Evolutionary conservation across 2,888 invertebrate genomes (phyloP).

Genomic region (Ormyrus labotus): DNA sequence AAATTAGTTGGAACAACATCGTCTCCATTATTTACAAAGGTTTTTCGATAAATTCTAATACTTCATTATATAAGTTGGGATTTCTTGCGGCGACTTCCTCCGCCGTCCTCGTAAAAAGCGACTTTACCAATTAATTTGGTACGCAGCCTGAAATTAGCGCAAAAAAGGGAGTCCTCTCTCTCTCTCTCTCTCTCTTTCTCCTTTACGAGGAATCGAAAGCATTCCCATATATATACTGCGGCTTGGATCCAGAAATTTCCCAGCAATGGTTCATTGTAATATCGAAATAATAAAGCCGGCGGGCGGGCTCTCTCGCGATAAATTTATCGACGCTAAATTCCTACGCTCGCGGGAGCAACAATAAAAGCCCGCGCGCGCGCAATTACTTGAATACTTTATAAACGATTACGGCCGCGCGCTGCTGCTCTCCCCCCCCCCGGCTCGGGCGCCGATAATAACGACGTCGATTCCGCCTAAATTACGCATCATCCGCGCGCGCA

Average conservation of each 20-base stretch:
- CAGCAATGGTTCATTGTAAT: slow-evolving; percentile 8
- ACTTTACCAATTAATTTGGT: neutral
- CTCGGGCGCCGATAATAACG: slow-evolving; percentile 14
- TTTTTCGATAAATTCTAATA: too few relatives aligned
- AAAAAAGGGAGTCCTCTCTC: too few relatives aligned
- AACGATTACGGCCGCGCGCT: slow-evolving; percentile 33
- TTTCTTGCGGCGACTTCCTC: too few relatives aligned
- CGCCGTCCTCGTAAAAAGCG: neutral
- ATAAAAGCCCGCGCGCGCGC: neutral
- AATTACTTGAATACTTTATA: slow-evolving; percentile 49
- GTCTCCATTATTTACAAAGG: too few relatives aligned
- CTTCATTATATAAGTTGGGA: too few relatives aligned
- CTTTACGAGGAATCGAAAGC: slow-evolving; percentile 22
- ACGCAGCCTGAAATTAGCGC: too few relatives aligned
- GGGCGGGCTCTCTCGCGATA: neutral
- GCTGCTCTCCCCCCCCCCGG: neutral
- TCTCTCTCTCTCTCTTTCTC: neutral
- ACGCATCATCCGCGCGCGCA: neutral
- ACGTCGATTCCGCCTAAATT: slow-evolving; percentile 40
- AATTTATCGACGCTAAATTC: slow-evolving; percentile 41
- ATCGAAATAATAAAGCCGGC: slow-evolving; percentile 6
- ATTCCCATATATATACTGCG: slow-evolving; percentile 15
- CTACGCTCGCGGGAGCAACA: neutral
- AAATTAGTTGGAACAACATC: too few relatives aligned
- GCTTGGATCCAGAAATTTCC: neutral